Evolutionary conservation across 92 coral and sea anemone species (phyloP).

Genomic region (Parazoanthus darwini): DNA sequence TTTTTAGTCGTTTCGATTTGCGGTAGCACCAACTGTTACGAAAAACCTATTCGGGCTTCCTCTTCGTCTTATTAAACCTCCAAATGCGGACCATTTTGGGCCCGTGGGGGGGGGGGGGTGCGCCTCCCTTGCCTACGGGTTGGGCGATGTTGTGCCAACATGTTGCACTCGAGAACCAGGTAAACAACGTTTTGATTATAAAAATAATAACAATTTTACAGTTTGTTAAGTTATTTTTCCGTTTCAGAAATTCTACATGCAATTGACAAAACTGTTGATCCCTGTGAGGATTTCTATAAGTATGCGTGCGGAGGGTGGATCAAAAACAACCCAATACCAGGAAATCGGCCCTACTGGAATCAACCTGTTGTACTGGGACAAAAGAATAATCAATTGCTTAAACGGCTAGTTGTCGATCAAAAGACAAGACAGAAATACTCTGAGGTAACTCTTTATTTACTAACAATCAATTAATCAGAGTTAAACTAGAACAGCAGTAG

Average conservation of each 20-base stretch:
- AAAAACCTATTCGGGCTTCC: no score
- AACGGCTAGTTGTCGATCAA: conserved; percentile 57
- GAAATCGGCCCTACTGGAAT: conserved; percentile 60
- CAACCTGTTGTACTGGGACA: conserved; percentile 51
- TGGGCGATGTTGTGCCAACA: no score
- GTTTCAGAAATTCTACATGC: conserved; percentile 55
- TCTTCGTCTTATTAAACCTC: no score
- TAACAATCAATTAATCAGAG: neutral
- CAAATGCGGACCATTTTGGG: no score
- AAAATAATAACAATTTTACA: no score
- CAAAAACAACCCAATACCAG: conserved; percentile 71
- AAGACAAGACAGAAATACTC: conserved; percentile 58
- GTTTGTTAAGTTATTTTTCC: neutral
- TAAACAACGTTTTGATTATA: no score
- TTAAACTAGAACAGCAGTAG: neutral
- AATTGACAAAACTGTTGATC: conserved; percentile 65
- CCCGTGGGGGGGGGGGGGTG: no score
- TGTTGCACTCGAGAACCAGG: neutral
- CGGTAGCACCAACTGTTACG: no score
- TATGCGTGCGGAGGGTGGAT: conserved; percentile 88
- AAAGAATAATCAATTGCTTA: conserved; percentile 57
- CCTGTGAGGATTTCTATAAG: conserved; percentile 74
- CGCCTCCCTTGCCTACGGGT: no score
- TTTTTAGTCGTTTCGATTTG: no score
- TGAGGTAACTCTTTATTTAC: conserved; percentile 41